Conservation (phyloP, 2,113 vertebrate species). For the Limanda limanda region DNA sequence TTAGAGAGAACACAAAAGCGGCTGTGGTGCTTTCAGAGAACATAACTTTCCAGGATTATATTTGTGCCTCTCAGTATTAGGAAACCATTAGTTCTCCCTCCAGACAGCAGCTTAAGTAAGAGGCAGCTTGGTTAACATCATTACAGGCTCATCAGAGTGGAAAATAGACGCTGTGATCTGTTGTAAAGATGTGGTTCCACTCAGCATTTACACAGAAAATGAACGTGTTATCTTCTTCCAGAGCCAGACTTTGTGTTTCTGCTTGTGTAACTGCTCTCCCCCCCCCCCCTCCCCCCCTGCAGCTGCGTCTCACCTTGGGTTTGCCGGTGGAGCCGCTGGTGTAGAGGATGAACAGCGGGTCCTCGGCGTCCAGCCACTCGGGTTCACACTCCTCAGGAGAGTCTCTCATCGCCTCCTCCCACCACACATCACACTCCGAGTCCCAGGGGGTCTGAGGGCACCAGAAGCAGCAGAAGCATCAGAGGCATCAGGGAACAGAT, state of each 20-base stretch:
- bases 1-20: not conserved
- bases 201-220: not conserved
- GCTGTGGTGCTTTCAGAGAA: not conserved
- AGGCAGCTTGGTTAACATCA: slow-evolving; percentile 9
- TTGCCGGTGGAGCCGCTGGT: slow-evolving; percentile 88
- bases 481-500: slow-evolving; percentile 4
- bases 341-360: slow-evolving; percentile 87
- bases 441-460: slow-evolving; percentile 81
- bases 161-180: slow-evolving; percentile 22
- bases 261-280: not conserved
- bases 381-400: slow-evolving; percentile 82
- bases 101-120: not conserved
- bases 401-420: slow-evolving; percentile 80
- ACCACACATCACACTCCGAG: slow-evolving; percentile 79
- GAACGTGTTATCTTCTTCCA: not conserved
- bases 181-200: not conserved
- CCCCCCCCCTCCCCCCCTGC: too few species aligned
- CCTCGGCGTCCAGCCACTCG: slow-evolving; percentile 86
- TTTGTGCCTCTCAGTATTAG: slow-evolving; percentile 12
- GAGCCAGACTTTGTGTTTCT: not conserved
- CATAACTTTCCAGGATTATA: slow-evolving; percentile 4
- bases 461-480: not conserved
- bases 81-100: slow-evolving; percentile 10
- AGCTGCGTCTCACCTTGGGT: slow-evolving; percentile 79
- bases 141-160: slow-evolving; percentile 26